Evolutionary conservation across 2,888 invertebrate genomes (phyloP).

Genomic region (Drosophila infuscata): DNA sequence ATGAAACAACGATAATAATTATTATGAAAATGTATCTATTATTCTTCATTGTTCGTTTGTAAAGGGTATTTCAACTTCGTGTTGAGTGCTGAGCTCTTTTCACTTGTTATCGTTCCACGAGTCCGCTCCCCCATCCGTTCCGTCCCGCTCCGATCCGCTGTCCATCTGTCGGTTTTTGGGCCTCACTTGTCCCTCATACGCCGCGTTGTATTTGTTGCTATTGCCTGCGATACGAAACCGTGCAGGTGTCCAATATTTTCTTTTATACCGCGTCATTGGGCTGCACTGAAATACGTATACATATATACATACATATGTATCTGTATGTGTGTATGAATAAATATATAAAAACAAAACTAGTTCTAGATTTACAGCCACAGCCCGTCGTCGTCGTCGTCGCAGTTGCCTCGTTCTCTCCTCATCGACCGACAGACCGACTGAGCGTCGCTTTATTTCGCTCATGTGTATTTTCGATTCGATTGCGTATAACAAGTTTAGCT

Average conservation of each 20-base stretch:
- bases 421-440: conserved; percentile 6
- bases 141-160: conserved; percentile 14
- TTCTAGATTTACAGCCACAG: conserved; percentile 75
- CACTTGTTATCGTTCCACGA: conserved; percentile 43
- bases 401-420: conserved; percentile 1
- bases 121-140: not conserved
- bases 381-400: conserved; percentile 23
- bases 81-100: not conserved
- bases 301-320: not conserved
- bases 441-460: conserved; percentile 71
- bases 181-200: conserved; percentile 74
- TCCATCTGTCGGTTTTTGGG: conserved; percentile 57
- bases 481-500: conserved; percentile 80
- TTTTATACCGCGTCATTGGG: conserved; percentile 81
- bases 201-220: conserved; percentile 57
- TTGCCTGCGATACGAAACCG: conserved; percentile 75
- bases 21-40: not conserved
- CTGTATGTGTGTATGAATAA: not conserved
- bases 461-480: conserved; percentile 73
- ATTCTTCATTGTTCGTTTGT: not conserved
- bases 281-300: conserved; percentile 41
- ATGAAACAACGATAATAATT: not conserved
- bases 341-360: conserved; percentile 67
- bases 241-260: conserved; percentile 83
- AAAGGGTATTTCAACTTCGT: conserved; percentile 39